A percentile compares a stretch with the other conserved stretches of the same genome.
Evolutionary conservation across 2,113 vertebrate species (phyloP).

Genomic region (Tragelaphus strepsiceros): DNA sequence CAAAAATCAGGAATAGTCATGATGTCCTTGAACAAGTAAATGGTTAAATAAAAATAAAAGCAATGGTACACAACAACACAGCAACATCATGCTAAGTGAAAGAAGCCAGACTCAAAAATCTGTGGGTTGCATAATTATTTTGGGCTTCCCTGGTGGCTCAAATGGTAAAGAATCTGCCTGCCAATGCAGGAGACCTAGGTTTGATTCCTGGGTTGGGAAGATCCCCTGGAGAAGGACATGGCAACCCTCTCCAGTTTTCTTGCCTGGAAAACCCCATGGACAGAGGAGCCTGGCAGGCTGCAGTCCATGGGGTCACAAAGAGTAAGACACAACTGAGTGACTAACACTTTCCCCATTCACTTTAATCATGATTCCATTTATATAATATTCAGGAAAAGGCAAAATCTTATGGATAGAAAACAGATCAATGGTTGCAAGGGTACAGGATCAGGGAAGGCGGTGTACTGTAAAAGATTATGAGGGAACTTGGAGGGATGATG

Average conservation of each 20-base stretch:
- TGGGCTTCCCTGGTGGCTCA: neutral
- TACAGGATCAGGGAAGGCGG: neutral
- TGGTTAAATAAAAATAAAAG: neutral
- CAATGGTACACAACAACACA: neutral
- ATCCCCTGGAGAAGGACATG: neutral
- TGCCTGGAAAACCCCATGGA: neutral
- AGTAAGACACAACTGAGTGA: neutral
- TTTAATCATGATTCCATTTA: neutral
- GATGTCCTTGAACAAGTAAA: neutral
- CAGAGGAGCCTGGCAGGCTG: neutral
- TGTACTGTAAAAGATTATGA: neutral
- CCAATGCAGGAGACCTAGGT: neutral
- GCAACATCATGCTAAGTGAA: neutral
- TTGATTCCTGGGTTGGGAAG: neutral
- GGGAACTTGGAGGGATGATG: neutral
- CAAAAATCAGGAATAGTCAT: neutral
- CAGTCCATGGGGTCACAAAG: neutral
- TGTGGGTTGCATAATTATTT: neutral
- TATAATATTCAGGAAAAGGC: neutral
- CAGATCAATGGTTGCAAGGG: neutral
- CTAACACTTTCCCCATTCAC: neutral
- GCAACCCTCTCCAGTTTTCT: neutral
- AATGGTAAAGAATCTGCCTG: neutral
- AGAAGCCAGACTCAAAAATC: conserved; percentile 13
- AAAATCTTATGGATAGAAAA: neutral